Evolutionary conservation across 1,140 invertebrate species (phyloP).

Genomic region (Neuroterus valhalla): DNA sequence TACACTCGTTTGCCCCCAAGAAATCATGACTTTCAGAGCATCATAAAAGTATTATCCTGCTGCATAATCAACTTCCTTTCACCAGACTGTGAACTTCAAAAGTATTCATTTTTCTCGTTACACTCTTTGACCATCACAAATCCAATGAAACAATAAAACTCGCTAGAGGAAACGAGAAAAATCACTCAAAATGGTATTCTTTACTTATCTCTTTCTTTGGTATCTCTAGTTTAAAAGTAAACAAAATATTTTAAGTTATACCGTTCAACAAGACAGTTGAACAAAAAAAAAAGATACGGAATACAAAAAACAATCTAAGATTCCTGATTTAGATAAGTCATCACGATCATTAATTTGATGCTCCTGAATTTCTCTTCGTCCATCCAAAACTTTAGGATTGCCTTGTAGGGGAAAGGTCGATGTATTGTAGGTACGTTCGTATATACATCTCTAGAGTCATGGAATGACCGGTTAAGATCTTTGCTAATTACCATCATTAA

Average conservation of each 20-base stretch:
- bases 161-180: too few relatives aligned
- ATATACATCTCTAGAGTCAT: slow-evolving; percentile 58
- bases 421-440: slow-evolving; percentile 28
- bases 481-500: slow-evolving; percentile 71
- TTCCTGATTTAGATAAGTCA: slow-evolving; percentile 21
- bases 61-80: slow-evolving; percentile 10
- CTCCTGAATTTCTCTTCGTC: slow-evolving; percentile 26
- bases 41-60: slow-evolving; percentile 27
- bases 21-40: slow-evolving; percentile 25
- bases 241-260: too few relatives aligned
- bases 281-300: too few relatives aligned
- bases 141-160: not conserved
- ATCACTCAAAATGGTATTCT: too few relatives aligned
- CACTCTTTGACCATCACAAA: not conserved
- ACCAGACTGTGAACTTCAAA: slow-evolving; percentile 12
- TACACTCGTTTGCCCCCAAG: slow-evolving; percentile 22
- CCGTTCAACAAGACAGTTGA: too few relatives aligned
- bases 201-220: too few relatives aligned
- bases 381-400: slow-evolving; percentile 28
- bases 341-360: slow-evolving; percentile 17
- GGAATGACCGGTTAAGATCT: slow-evolving; percentile 69
- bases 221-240: too few relatives aligned
- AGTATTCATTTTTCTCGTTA: not conserved
- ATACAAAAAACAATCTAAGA: not conserved
- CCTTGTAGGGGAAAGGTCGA: slow-evolving; percentile 35